These are phyloP conservation scores for Dolichotis patagonum DNA, from an alignment of 2,113 vertebrate species.

Conservation along the genomic window DNA sequence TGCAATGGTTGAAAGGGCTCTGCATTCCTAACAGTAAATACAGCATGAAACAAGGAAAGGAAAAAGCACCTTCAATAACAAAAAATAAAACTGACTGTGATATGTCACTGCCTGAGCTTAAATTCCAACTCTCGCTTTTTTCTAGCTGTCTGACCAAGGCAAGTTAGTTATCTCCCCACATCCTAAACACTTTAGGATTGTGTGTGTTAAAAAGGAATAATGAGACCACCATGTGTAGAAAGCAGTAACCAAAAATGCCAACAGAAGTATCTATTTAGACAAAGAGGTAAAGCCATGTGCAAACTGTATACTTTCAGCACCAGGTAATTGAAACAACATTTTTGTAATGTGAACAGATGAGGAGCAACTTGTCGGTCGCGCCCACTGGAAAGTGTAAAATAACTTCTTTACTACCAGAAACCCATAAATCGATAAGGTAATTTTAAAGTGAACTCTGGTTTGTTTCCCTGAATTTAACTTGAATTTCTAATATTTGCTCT, in stretches of 20 bases:
- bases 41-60: background rate
- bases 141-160: background rate
- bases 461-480: background rate
- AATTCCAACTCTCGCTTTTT: background rate
- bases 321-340: background rate
- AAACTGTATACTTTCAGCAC: background rate
- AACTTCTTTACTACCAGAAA: background rate
- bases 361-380: background rate
- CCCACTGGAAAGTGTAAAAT: background rate
- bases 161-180: background rate
- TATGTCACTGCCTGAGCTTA: background rate
- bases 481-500: background rate
- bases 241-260: background rate
- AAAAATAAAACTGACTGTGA: background rate
- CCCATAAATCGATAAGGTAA: background rate
- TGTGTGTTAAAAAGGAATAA: background rate
- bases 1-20: background rate
- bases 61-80: background rate
- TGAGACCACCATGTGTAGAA: background rate
- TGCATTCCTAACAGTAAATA: background rate
- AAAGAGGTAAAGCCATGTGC: background rate
- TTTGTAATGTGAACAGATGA: background rate
- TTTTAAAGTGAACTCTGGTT: background rate
- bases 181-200: background rate
- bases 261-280: background rate